Evolutionary conservation across 2,797 vertebrate genomes (phyloP).

Genomic region (Clarias platycephalus): DNA sequence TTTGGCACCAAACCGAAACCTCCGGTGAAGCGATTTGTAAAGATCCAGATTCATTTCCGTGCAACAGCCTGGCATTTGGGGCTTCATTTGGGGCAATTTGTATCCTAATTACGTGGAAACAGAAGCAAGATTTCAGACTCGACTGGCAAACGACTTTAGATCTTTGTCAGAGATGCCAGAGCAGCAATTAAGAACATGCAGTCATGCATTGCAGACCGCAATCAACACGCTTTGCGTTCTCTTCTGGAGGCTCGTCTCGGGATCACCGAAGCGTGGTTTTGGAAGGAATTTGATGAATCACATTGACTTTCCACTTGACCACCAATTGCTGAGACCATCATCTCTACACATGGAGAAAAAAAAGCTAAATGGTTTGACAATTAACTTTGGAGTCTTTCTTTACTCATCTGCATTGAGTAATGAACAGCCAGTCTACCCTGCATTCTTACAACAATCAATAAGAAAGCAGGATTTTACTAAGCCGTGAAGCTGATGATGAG

Average conservation of each 20-base stretch:
- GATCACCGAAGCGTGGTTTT: background rate
- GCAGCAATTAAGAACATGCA: slow-evolving; percentile 38
- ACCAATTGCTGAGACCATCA: background rate
- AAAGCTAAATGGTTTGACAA: background rate
- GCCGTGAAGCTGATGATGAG: slow-evolving; percentile 20
- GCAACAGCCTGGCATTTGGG: slow-evolving; percentile 46
- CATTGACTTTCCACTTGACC: slow-evolving; percentile 13
- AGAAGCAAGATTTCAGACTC: slow-evolving; percentile 31
- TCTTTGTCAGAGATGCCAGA: slow-evolving; percentile 39
- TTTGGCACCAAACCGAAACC: slow-evolving; percentile 30
- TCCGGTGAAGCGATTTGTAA: slow-evolving; percentile 32
- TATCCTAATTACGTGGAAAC: slow-evolving; percentile 46
- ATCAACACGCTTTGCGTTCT: slow-evolving; percentile 32
- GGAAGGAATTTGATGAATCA: slow-evolving; percentile 15
- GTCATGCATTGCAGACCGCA: slow-evolving; percentile 36
- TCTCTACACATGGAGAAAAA: background rate
- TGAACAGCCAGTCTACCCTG: background rate
- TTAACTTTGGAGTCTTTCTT: background rate
- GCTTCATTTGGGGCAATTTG: slow-evolving; percentile 38
- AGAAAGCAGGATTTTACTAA: background rate
- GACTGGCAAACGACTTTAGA: slow-evolving; percentile 36
- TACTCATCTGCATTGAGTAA: slow-evolving; percentile 1
- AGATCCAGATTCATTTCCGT: slow-evolving; percentile 36
- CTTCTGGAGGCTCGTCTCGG: slow-evolving; percentile 1
- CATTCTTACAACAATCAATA: background rate